phyloP scores from a whole-genome alignment of 2,113 vertebrate genomes.

The Mixornis gularis region DNA sequence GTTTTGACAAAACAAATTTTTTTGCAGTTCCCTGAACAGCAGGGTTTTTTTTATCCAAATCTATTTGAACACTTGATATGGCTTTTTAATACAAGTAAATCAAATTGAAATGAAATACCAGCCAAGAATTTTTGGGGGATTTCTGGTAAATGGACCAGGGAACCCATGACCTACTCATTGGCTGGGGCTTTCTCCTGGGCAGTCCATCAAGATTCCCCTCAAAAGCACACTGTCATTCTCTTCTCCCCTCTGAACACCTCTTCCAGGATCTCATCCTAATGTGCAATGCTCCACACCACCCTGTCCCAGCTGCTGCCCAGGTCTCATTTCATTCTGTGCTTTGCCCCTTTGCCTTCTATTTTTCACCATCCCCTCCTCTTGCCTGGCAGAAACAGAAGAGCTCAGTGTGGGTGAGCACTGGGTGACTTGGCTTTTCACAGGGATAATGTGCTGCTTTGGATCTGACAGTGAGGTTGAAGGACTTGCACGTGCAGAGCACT shows the following conservation, averaged over 20 bases:
- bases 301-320: neutral
- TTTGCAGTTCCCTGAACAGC: neutral
- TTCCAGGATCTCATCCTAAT: neutral
- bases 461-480: neutral
- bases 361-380: neutral
- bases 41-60: neutral
- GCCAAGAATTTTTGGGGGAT: neutral
- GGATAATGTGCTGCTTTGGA: neutral
- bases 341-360: neutral
- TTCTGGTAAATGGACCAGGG: neutral
- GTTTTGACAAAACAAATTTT: neutral
- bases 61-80: neutral
- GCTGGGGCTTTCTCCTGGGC: neutral
- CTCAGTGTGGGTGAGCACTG: accelerated
- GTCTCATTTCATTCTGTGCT: neutral
- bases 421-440: neutral
- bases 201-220: neutral
- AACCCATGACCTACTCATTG: neutral
- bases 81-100: neutral
- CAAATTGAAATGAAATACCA: neutral
- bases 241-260: neutral
- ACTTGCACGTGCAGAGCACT: neutral
- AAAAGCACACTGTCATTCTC: neutral
- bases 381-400: neutral
- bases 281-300: accelerated